Conservation (phyloP, 2,797 vertebrate genomes). For the Lithobates sylvaticus region DNA sequence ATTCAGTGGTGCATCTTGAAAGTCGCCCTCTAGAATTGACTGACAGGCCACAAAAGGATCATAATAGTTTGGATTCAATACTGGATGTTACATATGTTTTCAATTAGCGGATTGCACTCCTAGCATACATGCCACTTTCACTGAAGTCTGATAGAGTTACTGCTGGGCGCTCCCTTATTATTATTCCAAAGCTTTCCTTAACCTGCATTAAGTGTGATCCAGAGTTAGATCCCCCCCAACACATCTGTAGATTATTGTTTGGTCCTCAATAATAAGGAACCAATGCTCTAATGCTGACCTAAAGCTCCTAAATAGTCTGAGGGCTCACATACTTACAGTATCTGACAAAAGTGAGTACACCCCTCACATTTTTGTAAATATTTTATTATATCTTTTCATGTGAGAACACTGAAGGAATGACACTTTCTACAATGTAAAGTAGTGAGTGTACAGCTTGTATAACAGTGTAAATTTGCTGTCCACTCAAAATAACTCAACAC, state of each 20-base stretch:
- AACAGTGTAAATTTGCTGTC: too few relatives aligned
- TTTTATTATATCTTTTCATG: too few relatives aligned
- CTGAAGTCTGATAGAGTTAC: not conserved
- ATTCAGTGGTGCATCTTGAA: constrained; percentile 15
- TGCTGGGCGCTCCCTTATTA: not conserved
- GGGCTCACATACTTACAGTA: too few relatives aligned
- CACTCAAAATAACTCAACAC: too few relatives aligned
- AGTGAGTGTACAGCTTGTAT: too few relatives aligned
- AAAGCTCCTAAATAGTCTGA: too few relatives aligned
- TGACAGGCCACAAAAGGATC: constrained; percentile 17
- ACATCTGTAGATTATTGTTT: not conserved
- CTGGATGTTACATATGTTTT: not conserved
- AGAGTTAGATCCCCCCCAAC: not conserved
- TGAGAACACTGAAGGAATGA: too few relatives aligned
- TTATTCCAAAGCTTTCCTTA: not conserved
- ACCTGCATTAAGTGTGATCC: not conserved
- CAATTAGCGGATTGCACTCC: not conserved
- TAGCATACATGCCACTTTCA: not conserved
- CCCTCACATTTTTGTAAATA: too few relatives aligned
- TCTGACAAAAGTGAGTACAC: too few relatives aligned
- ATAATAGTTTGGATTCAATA: constrained; percentile 8
- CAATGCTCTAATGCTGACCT: too few relatives aligned
- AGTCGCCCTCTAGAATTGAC: constrained; percentile 7
- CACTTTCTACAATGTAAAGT: too few relatives aligned
- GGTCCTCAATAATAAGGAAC: not conserved